A percentile compares a stretch with the other conserved stretches of the same genome.
Evolutionary conservation across 2,888 invertebrate genomes (phyloP).

Genomic region (Lochmaea crataegi): DNA sequence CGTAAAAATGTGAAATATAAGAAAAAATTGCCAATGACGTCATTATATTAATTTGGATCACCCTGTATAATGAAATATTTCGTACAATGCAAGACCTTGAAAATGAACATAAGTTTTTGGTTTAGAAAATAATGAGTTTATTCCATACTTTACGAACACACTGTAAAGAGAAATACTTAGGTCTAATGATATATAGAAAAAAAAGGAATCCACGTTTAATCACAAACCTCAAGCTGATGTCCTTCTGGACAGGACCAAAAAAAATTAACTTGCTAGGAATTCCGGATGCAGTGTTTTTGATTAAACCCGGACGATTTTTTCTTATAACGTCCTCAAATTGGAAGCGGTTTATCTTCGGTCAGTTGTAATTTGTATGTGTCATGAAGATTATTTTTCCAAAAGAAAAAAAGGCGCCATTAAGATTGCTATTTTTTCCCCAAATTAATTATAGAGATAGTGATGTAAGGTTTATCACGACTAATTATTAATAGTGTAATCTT

Average conservation of each 20-base stretch:
- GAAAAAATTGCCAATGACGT: too few relatives aligned
- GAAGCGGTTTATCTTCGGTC: constrained; percentile 36
- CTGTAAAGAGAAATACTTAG: not conserved
- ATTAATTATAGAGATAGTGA: constrained; percentile 14
- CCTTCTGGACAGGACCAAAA: not conserved
- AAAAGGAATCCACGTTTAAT: not conserved
- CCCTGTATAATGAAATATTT: too few relatives aligned
- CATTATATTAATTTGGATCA: too few relatives aligned
- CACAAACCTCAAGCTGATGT: not conserved
- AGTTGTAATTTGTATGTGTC: constrained; percentile 34
- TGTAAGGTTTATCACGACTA: not conserved
- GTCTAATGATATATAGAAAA: not conserved
- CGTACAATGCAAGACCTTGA: too few relatives aligned
- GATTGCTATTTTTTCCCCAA: constrained; percentile 3
- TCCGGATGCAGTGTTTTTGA: constrained; percentile 7
- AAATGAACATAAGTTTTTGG: too few relatives aligned
- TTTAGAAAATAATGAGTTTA: too few relatives aligned
- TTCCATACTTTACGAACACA: too few relatives aligned
- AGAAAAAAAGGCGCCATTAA: not conserved
- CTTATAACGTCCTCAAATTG: constrained; percentile 36
- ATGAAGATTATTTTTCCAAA: constrained; percentile 32
- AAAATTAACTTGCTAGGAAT: not conserved
- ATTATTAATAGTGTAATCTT: too few relatives aligned
- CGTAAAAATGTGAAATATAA: too few relatives aligned
- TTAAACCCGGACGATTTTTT: constrained; percentile 36